phyloP scores from a whole-genome alignment of 1,140 invertebrate genomes.

The Lamellibrachia luymesi region DNA sequence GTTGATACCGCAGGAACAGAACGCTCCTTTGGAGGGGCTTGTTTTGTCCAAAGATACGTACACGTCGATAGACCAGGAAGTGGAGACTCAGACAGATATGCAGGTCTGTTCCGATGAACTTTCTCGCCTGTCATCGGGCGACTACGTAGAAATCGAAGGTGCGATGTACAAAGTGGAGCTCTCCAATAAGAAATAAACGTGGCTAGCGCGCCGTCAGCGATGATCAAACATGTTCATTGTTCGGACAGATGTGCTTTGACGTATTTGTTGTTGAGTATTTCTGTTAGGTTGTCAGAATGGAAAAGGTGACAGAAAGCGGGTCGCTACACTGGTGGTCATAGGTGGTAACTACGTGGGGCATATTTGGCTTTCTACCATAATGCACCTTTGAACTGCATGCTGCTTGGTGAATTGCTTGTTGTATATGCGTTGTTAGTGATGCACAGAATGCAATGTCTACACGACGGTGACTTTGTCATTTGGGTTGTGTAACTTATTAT shows the following conservation, averaged over 20 bases:
- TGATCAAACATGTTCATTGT: too few species aligned
- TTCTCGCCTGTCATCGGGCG: constrained; percentile 44
- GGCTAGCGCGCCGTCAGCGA: too few species aligned
- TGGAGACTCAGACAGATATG: background rate
- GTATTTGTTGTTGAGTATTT: background rate
- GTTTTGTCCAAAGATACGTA: constrained; percentile 9
- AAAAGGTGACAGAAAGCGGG: background rate
- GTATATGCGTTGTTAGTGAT: background rate
- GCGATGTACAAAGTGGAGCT: constrained; percentile 49
- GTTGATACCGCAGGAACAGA: constrained; percentile 14
- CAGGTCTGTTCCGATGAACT: constrained; percentile 33
- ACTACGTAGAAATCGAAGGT: constrained; percentile 53
- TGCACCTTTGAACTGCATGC: background rate
- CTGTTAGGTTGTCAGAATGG: background rate
- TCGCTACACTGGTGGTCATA: background rate
- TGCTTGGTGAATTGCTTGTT: background rate
- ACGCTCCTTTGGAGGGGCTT: constrained; percentile 19
- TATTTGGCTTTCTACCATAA: background rate
- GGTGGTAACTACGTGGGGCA: background rate
- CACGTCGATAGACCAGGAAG: constrained; percentile 14
- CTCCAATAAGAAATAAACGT: too few species aligned
- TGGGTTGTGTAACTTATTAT: background rate
- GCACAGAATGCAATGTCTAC: background rate
- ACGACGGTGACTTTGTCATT: background rate
- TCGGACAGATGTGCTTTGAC: background rate